Base-by-base conservation (phyloP, 2,888 invertebrate species). In the Cyclophora punctaria region DNA sequence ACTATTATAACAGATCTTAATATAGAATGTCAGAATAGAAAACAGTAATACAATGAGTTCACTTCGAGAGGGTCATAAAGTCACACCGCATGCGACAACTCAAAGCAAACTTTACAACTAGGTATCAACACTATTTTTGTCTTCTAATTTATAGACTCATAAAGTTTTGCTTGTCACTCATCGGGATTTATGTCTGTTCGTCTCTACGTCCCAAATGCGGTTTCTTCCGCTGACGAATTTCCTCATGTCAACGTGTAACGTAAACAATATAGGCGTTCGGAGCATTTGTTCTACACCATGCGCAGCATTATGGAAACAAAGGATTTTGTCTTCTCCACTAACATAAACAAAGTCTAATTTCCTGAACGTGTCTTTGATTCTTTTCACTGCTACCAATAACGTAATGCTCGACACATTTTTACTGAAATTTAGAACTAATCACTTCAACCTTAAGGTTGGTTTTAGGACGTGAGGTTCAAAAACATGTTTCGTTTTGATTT, bases 131-230 rank as follows among this genome's bases (percentile, higher is more conserved):
- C 83, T 86, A 88, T 86, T 84, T 83, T 79, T 74, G 80, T 75
- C 73, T 73, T 76, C 75, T 75, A 82, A 83, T 88, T 87, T 86
- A 87, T 82, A 75, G 80, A 72, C 75, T 80, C 69, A 83, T 87
- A 88, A 87, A 87, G 75, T 84, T 83, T 83, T 75, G 80, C 82
- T 83, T 88, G 87, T 88, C 87, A 88, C 85, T 87, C 83, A 77
- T 63, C 56, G 71, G 42, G 42, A 43, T 43, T 7, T 7, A 44
- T 69, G 78, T 78, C 83, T 88, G 87, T 87, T 87, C 75, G 85
- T 66, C 56, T 67, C 75, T 67, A 70, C 81, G 86, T 77, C 83
- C 86, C 78, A 75, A 80, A 87, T 88, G 87, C 67, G 83, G 84
- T 84, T 80, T 84, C 86, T 82, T 84, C 85, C 82, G 81, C 80